A percentile compares a stretch with the other conserved stretches of the same genome.
Conservation (phyloP, 2,888 invertebrate species). For the Alcis repandata region DNA sequence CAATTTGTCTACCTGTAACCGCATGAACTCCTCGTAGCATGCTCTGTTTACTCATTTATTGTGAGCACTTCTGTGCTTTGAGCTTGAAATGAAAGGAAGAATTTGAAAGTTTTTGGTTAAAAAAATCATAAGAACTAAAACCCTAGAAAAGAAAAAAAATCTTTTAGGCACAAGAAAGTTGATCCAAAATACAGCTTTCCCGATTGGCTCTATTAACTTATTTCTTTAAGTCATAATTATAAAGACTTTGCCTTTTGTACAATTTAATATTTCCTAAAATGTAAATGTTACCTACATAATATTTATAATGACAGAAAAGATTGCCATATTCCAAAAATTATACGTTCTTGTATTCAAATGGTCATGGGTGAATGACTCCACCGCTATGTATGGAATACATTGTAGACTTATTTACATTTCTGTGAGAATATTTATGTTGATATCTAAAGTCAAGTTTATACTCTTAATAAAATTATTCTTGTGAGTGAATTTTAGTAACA, state of each 20-base stretch:
- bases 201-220: too few relatives aligned
- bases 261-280: too few relatives aligned
- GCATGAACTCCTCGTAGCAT: slow-evolving; percentile 10
- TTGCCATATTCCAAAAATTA: too few relatives aligned
- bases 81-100: not conserved
- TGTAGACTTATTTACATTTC: not conserved
- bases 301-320: too few relatives aligned
- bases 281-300: too few relatives aligned
- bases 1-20: slow-evolving; percentile 65
- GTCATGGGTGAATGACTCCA: slow-evolving; percentile 16
- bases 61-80: not conserved
- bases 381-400: slow-evolving; percentile 14
- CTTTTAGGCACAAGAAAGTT: too few relatives aligned
- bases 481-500: too few relatives aligned
- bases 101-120: not conserved
- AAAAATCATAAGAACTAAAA: too few relatives aligned
- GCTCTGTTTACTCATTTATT: slow-evolving; percentile 7
- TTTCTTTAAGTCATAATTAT: too few relatives aligned
- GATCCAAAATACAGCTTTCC: too few relatives aligned
- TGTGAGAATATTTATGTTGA: not conserved
- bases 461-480: not conserved
- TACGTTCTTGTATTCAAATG: slow-evolving; percentile 11
- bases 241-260: too few relatives aligned
- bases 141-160: too few relatives aligned
- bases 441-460: not conserved